Percentiles rank a stretch among this genome's conserved stretches.
Evolutionary conservation across 2,888 invertebrate species (phyloP).

Genomic region (Malthinus seriepunctatus): DNA sequence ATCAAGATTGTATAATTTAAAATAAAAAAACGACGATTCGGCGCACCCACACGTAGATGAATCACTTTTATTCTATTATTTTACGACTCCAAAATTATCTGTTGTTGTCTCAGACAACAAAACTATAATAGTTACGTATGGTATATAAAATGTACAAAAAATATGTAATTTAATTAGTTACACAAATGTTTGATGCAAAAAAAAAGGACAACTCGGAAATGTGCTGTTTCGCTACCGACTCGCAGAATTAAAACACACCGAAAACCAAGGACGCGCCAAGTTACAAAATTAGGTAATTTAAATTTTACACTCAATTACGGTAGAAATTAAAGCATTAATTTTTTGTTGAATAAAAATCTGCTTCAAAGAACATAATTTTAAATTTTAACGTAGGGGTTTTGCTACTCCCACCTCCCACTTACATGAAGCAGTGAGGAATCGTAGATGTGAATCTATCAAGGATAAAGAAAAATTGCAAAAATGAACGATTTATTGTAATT

Average conservation of each 20-base stretch:
- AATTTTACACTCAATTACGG: slow-evolving; percentile 22
- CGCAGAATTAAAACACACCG: slow-evolving; percentile 10
- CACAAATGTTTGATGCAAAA: background rate
- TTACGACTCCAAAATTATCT: slow-evolving; percentile 13
- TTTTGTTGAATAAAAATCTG: background rate
- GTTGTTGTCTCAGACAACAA: background rate
- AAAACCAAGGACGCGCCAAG: slow-evolving; percentile 13
- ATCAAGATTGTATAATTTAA: background rate
- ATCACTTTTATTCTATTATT: slow-evolving; percentile 16
- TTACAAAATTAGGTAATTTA: slow-evolving; percentile 17
- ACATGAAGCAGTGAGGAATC: too few relatives aligned
- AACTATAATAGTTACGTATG: background rate
- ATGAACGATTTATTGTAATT: too few relatives aligned
- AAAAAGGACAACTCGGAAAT: background rate
- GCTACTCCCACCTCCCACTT: too few relatives aligned
- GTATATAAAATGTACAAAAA: slow-evolving; percentile 1
- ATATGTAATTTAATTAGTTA: slow-evolving; percentile 3
- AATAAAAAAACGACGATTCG: slow-evolving; percentile 1
- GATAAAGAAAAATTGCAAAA: too few relatives aligned
- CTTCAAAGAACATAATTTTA: too few relatives aligned
- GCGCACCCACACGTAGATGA: slow-evolving; percentile 22
- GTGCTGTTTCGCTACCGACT: slow-evolving; percentile 1
- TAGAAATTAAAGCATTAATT: slow-evolving; percentile 13
- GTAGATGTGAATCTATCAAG: too few relatives aligned
- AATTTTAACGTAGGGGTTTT: too few relatives aligned